Evolutionary conservation across 2,797 vertebrate species (phyloP).

Genomic region (Phataginus tricuspis): DNA sequence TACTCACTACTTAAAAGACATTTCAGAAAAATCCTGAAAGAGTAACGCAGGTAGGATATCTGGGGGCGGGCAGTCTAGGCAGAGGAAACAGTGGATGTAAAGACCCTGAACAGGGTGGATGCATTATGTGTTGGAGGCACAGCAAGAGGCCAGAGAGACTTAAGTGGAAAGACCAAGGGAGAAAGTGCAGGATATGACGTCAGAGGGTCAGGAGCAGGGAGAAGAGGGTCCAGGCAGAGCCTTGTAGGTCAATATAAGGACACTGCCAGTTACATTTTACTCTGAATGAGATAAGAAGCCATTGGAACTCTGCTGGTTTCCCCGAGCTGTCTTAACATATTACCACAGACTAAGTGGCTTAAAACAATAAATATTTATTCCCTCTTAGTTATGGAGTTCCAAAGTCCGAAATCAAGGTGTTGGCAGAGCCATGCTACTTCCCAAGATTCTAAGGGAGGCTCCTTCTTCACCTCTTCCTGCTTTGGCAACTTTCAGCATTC

Average conservation of each 20-base stretch:
- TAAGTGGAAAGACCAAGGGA: background rate
- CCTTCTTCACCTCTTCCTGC: background rate
- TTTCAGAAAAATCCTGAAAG: background rate
- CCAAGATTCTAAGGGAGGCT: background rate
- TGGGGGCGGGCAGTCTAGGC: background rate
- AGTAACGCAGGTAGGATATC: background rate
- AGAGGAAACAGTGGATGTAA: background rate
- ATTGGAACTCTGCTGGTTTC: background rate
- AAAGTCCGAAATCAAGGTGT: background rate
- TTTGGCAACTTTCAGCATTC: background rate
- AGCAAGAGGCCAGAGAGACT: background rate
- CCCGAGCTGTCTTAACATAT: background rate
- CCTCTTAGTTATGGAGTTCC: background rate
- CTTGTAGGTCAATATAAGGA: background rate
- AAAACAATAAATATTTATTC: constrained; percentile 12
- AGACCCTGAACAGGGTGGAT: background rate
- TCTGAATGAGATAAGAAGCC: background rate
- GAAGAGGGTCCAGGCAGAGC: background rate
- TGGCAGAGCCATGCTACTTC: background rate
- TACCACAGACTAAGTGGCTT: background rate
- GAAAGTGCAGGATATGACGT: no score
- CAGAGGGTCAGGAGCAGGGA: background rate
- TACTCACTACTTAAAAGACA: background rate
- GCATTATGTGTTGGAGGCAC: background rate
- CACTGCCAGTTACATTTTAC: background rate